Evolutionary conservation across 2,888 invertebrate species (phyloP).

Genomic region (Orchesellides sinensis): DNA sequence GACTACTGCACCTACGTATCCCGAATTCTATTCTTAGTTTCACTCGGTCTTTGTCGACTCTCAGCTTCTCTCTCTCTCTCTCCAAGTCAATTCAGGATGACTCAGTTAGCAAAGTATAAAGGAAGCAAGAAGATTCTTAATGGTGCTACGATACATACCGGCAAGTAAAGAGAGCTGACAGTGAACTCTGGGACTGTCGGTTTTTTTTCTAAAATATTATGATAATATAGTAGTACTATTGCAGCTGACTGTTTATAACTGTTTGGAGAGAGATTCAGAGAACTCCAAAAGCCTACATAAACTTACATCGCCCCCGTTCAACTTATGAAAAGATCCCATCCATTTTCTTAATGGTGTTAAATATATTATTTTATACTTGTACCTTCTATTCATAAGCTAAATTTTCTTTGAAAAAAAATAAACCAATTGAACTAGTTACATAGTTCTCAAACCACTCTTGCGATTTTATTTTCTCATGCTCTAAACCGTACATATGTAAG

Average conservation of each 20-base stretch:
- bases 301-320: slow-evolving; percentile 23
- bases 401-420: no score
- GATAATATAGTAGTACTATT: slow-evolving; percentile 32
- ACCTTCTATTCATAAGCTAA: no score
- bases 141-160: slow-evolving; percentile 33
- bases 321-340: slow-evolving; percentile 4
- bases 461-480: no score
- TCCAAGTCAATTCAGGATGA: slow-evolving; percentile 5
- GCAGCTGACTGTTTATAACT: neutral
- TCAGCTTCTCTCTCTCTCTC: slow-evolving; percentile 18
- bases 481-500: no score
- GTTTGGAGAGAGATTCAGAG: slow-evolving; percentile 7
- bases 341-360: neutral
- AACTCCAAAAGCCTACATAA: slow-evolving; percentile 12
- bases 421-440: no score
- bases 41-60: slow-evolving; percentile 62
- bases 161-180: slow-evolving; percentile 21
- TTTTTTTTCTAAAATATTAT: slow-evolving; percentile 36
- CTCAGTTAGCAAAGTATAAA: slow-evolving; percentile 9
- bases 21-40: slow-evolving; percentile 70
- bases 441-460: no score
- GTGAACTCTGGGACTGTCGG: slow-evolving; percentile 38
- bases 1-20: neutral
- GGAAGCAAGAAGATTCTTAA: neutral
- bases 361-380: no score